phyloP scores from a whole-genome alignment of 2,113 vertebrate genomes.

The Alligator sinensis region DNA sequence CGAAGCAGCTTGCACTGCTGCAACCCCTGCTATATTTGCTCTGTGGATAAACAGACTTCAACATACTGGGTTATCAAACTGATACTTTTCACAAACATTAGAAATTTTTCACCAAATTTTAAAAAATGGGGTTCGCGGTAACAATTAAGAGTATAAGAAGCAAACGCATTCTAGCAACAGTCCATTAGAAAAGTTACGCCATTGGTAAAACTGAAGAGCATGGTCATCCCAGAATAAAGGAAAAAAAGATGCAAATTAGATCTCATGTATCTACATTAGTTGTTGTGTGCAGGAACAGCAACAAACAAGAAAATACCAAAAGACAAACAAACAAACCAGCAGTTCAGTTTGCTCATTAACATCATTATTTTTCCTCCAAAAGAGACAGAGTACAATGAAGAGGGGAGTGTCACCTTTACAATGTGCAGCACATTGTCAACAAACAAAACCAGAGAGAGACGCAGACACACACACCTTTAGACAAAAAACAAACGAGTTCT shows the following conservation, averaged over 20 bases:
- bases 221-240: neutral
- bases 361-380: neutral
- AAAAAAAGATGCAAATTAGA: neutral
- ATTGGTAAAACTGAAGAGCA: neutral
- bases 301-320: too few species aligned
- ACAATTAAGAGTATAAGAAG: neutral
- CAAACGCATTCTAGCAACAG: neutral
- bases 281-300: neutral
- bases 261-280: neutral
- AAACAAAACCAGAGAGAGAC: neutral
- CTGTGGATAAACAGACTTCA: neutral
- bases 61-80: neutral
- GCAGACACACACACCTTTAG: neutral
- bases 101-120: neutral
- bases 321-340: too few species aligned
- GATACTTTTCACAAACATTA: neutral
- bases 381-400: neutral
- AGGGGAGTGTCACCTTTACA: conserved; percentile 1
- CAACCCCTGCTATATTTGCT: neutral
- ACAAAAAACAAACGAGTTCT: neutral
- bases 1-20: rapidly evolving
- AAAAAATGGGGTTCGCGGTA: too few species aligned
- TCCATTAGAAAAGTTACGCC: neutral
- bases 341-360: too few species aligned
- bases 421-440: neutral